Base-by-base conservation (phyloP, 2,113 vertebrate species). In the Anarhynchus alexandrinus region DNA sequence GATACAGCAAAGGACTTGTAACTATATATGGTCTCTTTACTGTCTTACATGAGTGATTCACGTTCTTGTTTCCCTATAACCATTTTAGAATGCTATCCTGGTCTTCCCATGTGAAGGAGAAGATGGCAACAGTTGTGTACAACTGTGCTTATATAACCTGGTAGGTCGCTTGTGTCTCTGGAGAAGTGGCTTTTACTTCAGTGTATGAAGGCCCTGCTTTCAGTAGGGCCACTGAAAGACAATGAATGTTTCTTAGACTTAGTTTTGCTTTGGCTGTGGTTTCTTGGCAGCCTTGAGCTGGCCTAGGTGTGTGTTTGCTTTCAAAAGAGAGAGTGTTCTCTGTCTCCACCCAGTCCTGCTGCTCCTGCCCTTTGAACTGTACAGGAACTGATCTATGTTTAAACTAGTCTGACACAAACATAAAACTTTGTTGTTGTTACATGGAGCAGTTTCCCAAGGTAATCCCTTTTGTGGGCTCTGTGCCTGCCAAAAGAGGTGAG, bases 291-390 rank as follows among this genome's bases (percentile, higher is more conserved):
- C 51, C 45, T 90, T 61, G 45, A 88, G 59, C 36, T 21, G 9
- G 38, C 7, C 17, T 10, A 19, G 23, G 23, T 20, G 22, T 71
- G n/a, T 12, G 4, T 40, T 83, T 93, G 30, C 70, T 94, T 86
- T 93, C 0, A 0, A 4, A 67, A 52, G 51, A 34, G 58, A 5
- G 0, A 2, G 1, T 26, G 25, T 5, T 73, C 9, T 57, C 26
- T 65, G 9, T 76, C 32, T 81, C 52, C n/a, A 27, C 62, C 7
- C 12, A 34, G 47, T 80, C 19, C 61, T 51, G 49, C 49, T 51
- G 49, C 49, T 82, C 27, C 62, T 82, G 61, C 23, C 13, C 8
- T 65, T 71, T 62, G 76, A 86, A 27, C 70, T 71, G 14, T 42
- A 22, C 23, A 57, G 34, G 45, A 93, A 7, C n/a, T 49, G 27